phyloP scores from a whole-genome alignment of 2,113 vertebrate genomes.

The Tenebrosternarchus preto region DNA sequence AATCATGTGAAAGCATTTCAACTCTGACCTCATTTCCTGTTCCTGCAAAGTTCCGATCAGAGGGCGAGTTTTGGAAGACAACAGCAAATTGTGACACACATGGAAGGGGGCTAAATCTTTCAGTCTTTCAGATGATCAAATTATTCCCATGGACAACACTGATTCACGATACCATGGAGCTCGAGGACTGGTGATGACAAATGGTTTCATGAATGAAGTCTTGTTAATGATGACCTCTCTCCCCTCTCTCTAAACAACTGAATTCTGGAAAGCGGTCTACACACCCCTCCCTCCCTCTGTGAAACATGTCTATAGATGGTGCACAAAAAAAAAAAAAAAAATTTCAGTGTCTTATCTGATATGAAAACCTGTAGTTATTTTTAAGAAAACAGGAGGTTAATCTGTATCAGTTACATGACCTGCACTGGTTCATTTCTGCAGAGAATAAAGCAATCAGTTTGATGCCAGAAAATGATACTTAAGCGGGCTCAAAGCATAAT shows the following conservation, averaged over 20 bases:
- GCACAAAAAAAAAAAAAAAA: no score
- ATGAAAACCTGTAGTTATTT: background rate
- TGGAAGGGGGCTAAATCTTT: background rate
- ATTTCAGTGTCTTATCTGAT: background rate
- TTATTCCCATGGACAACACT: background rate
- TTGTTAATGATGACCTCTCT: background rate
- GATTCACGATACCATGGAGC: slow-evolving; percentile 22
- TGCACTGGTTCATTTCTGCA: background rate
- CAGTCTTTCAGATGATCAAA: background rate
- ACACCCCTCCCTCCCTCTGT: no score
- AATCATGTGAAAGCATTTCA: slow-evolving; percentile 38
- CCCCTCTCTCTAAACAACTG: background rate
- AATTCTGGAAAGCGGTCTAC: no score
- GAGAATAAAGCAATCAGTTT: background rate
- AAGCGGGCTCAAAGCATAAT: background rate
- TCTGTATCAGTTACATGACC: background rate
- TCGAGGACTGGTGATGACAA: background rate
- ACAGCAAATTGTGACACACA: background rate
- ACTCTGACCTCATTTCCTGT: slow-evolving; percentile 38
- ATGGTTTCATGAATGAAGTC: background rate
- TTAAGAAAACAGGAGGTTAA: background rate
- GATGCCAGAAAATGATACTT: no score
- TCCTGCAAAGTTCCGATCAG: background rate
- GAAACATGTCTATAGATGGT: no score
- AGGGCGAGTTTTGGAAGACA: background rate